These are phyloP conservation scores for Gadopsis marmoratus DNA, from an alignment of 2,797 vertebrate species.

Conservation along the genomic window DNA sequence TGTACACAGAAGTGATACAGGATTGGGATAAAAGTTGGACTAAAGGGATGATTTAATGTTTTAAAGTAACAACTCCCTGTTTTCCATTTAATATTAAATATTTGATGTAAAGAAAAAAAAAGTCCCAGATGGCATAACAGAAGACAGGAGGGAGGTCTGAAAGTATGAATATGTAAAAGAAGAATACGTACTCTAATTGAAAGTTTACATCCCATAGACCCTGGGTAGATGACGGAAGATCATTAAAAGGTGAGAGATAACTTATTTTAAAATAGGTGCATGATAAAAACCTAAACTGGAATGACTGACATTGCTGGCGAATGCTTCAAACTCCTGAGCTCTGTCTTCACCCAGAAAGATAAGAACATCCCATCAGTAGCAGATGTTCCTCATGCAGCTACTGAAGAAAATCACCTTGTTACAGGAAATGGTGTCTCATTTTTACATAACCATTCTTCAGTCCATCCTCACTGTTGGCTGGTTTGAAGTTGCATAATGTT, in stretches of 20 bases:
- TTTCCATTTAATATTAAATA: background rate
- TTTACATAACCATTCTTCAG: constrained; percentile 15
- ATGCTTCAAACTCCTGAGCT: constrained; percentile 5
- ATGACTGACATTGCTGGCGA: constrained; percentile 1
- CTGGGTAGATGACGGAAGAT: background rate
- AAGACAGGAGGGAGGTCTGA: background rate
- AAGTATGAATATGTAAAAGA: background rate
- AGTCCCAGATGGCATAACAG: background rate
- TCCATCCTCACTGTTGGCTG: constrained; percentile 6
- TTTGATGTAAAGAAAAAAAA: background rate
- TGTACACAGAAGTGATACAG: background rate
- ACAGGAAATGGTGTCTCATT: constrained; percentile 14
- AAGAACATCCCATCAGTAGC: constrained; percentile 19
- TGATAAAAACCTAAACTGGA: background rate
- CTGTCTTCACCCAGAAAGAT: constrained; percentile 16
- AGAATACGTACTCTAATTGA: background rate
- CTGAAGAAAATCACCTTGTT: constrained; percentile 24
- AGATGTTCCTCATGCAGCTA: constrained; percentile 20
- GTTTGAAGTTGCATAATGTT: constrained; percentile 29
- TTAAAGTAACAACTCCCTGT: background rate
- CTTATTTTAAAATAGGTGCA: constrained; percentile 11
- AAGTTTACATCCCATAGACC: background rate
- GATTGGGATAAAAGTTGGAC: background rate
- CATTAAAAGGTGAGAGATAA: background rate
- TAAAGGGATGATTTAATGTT: constrained; percentile 2